phyloP scores from a whole-genome alignment of 35 echinoderm and acorn worm species.

The Ptychodera flava region DNA sequence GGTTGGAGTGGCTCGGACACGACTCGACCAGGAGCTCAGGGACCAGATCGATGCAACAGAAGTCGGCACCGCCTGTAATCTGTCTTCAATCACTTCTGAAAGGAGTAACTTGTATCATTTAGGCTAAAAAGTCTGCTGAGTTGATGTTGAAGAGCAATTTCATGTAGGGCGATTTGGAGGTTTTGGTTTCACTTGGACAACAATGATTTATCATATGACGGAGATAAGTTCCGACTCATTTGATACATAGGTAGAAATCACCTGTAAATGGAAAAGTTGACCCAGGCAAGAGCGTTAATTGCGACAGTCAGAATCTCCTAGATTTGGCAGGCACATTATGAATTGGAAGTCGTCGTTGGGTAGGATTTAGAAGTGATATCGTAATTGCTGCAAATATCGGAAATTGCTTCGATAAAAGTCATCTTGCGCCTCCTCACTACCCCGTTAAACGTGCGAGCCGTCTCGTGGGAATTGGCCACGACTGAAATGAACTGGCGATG shows the following conservation, averaged over 20 bases:
- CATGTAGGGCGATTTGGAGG: neutral
- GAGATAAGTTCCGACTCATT: neutral
- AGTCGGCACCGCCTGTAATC: neutral
- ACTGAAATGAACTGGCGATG: neutral
- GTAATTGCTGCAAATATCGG: neutral
- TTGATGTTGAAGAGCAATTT: neutral
- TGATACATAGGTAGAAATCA: neutral
- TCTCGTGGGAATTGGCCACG: neutral
- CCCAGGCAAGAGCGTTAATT: neutral
- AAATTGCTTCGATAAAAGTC: neutral
- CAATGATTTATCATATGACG: neutral
- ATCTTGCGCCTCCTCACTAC: neutral
- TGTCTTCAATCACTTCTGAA: neutral
- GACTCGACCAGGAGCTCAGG: too few relatives aligned
- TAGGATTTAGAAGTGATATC: neutral
- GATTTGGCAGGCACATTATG: neutral
- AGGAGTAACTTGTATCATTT: neutral
- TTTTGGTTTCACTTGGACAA: constrained; percentile 1
- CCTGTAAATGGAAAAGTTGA: neutral
- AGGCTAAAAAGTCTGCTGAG: neutral
- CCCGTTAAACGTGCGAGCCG: neutral
- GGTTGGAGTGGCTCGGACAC: too few relatives aligned
- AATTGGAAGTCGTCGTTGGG: neutral
- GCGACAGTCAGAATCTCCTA: neutral
- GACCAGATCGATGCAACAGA: neutral